phyloP scores from a whole-genome alignment of 2,888 invertebrate species.

The Pammene fasciana region DNA sequence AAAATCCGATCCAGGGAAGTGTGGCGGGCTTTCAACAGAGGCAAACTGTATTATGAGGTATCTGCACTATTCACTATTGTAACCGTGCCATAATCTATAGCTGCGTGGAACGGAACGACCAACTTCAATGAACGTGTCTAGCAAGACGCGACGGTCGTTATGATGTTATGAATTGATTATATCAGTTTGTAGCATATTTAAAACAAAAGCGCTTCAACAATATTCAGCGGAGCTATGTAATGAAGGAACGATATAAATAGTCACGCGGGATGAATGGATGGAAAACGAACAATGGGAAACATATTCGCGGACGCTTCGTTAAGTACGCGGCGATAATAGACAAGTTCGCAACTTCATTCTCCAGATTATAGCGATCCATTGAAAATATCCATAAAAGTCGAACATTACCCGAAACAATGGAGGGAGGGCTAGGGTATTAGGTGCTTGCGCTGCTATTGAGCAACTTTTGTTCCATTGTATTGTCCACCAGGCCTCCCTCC shows the following conservation, averaged over 20 bases:
- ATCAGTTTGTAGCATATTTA: slow-evolving; percentile 29
- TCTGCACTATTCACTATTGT: slow-evolving; percentile 69
- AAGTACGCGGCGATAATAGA: slow-evolving; percentile 55
- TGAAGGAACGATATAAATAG: slow-evolving; percentile 24
- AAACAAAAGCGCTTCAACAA: slow-evolving; percentile 22
- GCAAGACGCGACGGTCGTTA: slow-evolving; percentile 22
- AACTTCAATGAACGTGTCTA: slow-evolving; percentile 51
- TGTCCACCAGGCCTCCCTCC: slow-evolving; percentile 70
- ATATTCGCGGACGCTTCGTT: slow-evolving; percentile 36
- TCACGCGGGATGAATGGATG: slow-evolving; percentile 28
- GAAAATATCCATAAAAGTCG: slow-evolving; percentile 84
- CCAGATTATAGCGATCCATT: slow-evolving; percentile 81
- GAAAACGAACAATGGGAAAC: slow-evolving; percentile 38
- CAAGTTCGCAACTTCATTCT: slow-evolving; percentile 75
- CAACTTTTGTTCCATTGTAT: slow-evolving; percentile 83
- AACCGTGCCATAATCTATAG: slow-evolving; percentile 67
- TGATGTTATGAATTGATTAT: slow-evolving; percentile 38
- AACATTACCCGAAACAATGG: slow-evolving; percentile 83
- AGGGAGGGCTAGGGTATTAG: slow-evolving; percentile 81
- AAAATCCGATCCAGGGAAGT: slow-evolving; percentile 81
- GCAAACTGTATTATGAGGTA: slow-evolving; percentile 82
- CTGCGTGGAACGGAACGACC: slow-evolving; percentile 50
- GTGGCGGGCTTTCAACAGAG: slow-evolving; percentile 77
- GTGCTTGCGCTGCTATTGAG: slow-evolving; percentile 81
- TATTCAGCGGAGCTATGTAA: slow-evolving; percentile 23